phyloP scores from a whole-genome alignment of 2,888 invertebrate species.

The Meghimatium bilineatum region DNA sequence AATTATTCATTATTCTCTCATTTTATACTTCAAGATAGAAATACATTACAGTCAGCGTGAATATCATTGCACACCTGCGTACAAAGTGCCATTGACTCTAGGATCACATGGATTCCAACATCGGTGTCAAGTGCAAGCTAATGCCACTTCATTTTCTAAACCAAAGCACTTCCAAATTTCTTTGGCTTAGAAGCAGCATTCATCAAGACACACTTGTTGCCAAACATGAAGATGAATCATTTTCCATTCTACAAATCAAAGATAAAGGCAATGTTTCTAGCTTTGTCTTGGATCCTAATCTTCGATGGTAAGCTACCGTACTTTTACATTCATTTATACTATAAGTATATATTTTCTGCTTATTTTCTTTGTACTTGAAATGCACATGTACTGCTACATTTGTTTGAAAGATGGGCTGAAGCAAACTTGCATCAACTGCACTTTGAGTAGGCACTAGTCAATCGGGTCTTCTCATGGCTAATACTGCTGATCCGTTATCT shows the following conservation, averaged over 20 bases:
- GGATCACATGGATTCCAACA: neutral
- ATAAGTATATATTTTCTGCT: neutral
- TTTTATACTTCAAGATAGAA: neutral
- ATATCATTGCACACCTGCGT: neutral
- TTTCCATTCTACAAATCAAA: conserved; percentile 40
- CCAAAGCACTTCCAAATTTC: conserved; percentile 16
- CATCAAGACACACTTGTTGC: conserved; percentile 44
- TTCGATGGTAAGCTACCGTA: conserved; percentile 32
- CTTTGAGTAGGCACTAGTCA: too few relatives aligned
- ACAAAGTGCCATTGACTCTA: neutral
- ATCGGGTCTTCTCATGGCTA: too few relatives aligned
- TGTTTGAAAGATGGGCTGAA: too few relatives aligned
- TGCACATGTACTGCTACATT: too few relatives aligned
- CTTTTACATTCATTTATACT: neutral
- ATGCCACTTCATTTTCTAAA: conserved; percentile 26
- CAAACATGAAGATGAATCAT: conserved; percentile 35
- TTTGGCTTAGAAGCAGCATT: conserved; percentile 38
- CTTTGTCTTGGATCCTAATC: conserved; percentile 48
- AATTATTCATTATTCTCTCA: neutral
- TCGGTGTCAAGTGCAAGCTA: conserved; percentile 37
- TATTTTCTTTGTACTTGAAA: neutral
- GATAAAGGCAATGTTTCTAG: conserved; percentile 38
- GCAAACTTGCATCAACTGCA: too few relatives aligned
- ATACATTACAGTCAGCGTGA: neutral
- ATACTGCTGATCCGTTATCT: too few relatives aligned